Percentiles rank a stretch among this genome's conserved stretches.
Evolutionary conservation across 1,140 invertebrate genomes (phyloP).

Genomic region (Drosophila bocqueti): DNA sequence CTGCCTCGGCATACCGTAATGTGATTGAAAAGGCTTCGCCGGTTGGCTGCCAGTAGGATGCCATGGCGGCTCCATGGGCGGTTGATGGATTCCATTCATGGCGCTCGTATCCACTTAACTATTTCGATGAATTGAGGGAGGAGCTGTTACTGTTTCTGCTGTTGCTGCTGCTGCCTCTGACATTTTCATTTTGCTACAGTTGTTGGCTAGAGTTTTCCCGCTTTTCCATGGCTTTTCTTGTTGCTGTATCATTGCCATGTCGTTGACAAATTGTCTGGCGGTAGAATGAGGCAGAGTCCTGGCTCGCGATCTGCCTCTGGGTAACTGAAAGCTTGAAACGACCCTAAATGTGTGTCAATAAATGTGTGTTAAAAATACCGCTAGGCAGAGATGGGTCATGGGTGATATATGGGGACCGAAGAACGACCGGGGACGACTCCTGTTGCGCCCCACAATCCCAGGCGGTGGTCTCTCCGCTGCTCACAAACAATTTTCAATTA

Average conservation of each 20-base stretch:
- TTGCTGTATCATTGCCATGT: constrained; percentile 63
- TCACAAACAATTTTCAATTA: constrained; percentile 81
- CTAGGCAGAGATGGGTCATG: constrained; percentile 61
- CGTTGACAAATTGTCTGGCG: constrained; percentile 70
- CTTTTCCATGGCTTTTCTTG: constrained; percentile 19
- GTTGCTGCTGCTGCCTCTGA: constrained; percentile 40
- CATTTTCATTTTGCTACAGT: constrained; percentile 74
- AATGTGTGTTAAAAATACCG: constrained; percentile 63
- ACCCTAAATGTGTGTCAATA: constrained; percentile 67
- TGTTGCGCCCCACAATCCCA: constrained; percentile 49
- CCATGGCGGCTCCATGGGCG: constrained; percentile 62
- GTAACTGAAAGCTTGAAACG: constrained; percentile 2
- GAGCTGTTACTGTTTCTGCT: not conserved
- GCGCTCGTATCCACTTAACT: constrained; percentile 49
- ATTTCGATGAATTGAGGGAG: constrained; percentile 43
- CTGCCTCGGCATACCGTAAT: constrained; percentile 42
- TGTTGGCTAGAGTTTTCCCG: constrained; percentile 64
- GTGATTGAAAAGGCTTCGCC: constrained; percentile 61
- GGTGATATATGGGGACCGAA: constrained; percentile 54
- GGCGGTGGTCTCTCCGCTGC: not conserved
- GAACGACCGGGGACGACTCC: constrained; percentile 32
- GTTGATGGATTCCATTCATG: constrained; percentile 78
- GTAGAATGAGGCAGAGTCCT: not conserved
- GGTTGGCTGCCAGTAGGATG: constrained; percentile 51
- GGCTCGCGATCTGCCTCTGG: not conserved